Base-by-base conservation (phyloP, 1,140 invertebrate species). In the Philotrypesis tridentata region DNA sequence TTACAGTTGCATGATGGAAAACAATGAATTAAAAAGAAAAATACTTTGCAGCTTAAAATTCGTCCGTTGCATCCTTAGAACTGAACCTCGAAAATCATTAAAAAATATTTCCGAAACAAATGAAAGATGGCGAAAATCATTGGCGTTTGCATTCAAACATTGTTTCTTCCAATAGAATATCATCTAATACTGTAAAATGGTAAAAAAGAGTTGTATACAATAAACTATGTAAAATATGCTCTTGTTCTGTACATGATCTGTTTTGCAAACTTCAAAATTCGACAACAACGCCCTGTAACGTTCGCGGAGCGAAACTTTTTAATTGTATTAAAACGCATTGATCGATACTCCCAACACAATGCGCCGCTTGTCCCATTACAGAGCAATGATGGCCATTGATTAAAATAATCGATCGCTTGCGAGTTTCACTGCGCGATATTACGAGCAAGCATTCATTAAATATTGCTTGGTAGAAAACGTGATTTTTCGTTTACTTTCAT, bases 401-500 rank as follows among this genome's bases (percentile, higher is more conserved):
- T 55, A 55, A 55, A 55, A 55, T n/a, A 55, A 55, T 55, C n/a
- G 37, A 74, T 48, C n/a, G 17, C 2, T 9, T 6, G 23, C 21
- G 2, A 3, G 17, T 76, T 76, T 25, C 9, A 40, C 23, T 65
- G 6, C 23, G 25, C 37, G 40, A 37, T 65, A 9, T 65, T 29
- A 29, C 48, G 17, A 60, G 48, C 27, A 40, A 25, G 40, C 14
- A 73, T 48, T 33, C 21, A 17, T 55, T 55, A 29, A 29, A 55
- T 73, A 72, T 73, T 55, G 71, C 14, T 73, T 4, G 11, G 63
- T 63, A 48, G 48, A 55, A 55, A 55, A 55, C 21, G n/a, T 77
- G 75, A 77, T 77, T 48, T 67, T 77, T 67, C 75, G 75, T 77
- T 77, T 77, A 77, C 61, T 67, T 77, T 77, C 75, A 68, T 11